Conservation (phyloP, 1,140 invertebrate genomes). For the Acromyrmex charruanus region DNA sequence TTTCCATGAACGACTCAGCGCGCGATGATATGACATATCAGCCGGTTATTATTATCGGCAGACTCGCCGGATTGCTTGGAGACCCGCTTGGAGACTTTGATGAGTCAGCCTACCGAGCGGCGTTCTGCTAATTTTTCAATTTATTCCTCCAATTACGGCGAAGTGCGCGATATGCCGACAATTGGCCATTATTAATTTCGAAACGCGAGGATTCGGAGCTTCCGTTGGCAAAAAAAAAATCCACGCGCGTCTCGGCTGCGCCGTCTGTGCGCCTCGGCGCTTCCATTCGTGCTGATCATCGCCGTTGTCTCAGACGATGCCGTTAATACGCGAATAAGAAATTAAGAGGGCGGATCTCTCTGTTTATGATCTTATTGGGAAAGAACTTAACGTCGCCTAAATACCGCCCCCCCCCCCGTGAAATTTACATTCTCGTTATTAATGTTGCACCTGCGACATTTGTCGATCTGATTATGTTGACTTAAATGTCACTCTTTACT, state of each 20-base stretch:
- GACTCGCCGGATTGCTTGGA: constrained; percentile 70
- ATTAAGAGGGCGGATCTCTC: neutral
- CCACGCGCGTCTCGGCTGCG: constrained; percentile 50
- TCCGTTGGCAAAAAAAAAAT: constrained; percentile 67
- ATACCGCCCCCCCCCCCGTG: neutral
- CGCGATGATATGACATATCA: constrained; percentile 78
- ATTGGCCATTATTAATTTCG: constrained; percentile 81
- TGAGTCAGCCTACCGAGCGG: constrained; percentile 74
- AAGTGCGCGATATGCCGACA: constrained; percentile 79
- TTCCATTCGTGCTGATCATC: constrained; percentile 16
- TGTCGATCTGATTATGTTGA: constrained; percentile 43
- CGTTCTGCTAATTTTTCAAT: constrained; percentile 83
- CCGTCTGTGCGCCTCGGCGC: constrained; percentile 1
- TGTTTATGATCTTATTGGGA: constrained; percentile 33
- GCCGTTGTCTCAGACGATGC: neutral
- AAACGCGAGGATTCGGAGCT: constrained; percentile 73
- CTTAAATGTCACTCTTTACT: constrained; percentile 20
- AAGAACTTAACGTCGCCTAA: constrained; percentile 4
- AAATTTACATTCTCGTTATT: constrained; percentile 32
- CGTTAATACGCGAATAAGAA: constrained; percentile 48
- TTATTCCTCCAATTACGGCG: constrained; percentile 80
- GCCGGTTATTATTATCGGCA: constrained; percentile 78
- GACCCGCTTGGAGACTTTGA: constrained; percentile 63
- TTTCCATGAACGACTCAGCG: constrained; percentile 35
- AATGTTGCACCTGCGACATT: constrained; percentile 40